Evolutionary conservation across 2,113 vertebrate species (phyloP).

Genomic region (Cacatua alba): DNA sequence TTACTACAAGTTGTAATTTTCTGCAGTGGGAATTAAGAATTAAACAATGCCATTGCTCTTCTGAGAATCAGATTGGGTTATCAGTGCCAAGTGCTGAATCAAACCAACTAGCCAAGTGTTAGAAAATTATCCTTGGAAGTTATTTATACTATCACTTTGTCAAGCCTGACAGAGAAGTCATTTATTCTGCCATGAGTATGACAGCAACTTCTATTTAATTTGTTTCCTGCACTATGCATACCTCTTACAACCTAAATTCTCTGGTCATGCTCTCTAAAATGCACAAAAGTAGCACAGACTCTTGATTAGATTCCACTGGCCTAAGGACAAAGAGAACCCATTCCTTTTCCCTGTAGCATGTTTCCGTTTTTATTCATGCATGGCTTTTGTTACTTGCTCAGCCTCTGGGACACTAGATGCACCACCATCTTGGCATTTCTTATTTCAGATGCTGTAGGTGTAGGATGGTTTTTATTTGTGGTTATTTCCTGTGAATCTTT

Average conservation of each 20-base stretch:
- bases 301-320: constrained; percentile 51
- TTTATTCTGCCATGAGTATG: constrained; percentile 39
- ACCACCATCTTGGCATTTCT: not conserved
- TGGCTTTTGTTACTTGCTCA: not conserved
- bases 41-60: not conserved
- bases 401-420: not conserved
- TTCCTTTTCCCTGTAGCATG: not conserved
- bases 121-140: constrained; percentile 34
- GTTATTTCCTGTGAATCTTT: constrained; percentile 2
- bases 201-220: constrained; percentile 32
- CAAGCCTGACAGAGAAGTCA: constrained; percentile 18
- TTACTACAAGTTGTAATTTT: not conserved
- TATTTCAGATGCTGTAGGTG: not conserved
- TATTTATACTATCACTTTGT: constrained; percentile 36
- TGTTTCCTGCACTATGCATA: constrained; percentile 5
- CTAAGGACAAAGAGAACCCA: constrained; percentile 37
- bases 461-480: not conserved
- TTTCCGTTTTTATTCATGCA: constrained; percentile 25
- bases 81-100: constrained; percentile 19
- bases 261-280: constrained; percentile 16
- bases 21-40: not conserved
- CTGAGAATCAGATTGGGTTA: not conserved
- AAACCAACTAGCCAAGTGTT: constrained; percentile 7
- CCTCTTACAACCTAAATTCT: constrained; percentile 32
- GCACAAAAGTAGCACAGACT: constrained; percentile 27